These are phyloP conservation scores for Platysternon megacephalum DNA, from an alignment of 2,113 vertebrate genomes.

Conservation along the genomic window DNA sequence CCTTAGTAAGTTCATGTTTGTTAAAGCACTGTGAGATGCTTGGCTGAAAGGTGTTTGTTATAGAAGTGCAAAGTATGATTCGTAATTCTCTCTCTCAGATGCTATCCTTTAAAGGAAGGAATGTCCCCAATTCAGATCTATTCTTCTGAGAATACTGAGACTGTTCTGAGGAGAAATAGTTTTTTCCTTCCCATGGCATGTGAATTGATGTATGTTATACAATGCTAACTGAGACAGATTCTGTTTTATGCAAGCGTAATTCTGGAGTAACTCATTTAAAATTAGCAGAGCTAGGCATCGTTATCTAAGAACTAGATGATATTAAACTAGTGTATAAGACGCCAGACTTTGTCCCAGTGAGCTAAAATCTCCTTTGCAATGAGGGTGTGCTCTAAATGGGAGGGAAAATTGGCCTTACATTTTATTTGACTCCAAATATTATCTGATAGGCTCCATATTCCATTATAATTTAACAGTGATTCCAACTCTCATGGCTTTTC, in stretches of 20 bases:
- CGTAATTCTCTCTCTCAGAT: background rate
- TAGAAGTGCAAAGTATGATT: background rate
- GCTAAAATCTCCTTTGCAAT: background rate
- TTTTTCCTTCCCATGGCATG: background rate
- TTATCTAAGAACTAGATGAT: conserved; percentile 5
- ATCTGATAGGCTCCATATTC: conserved; percentile 39
- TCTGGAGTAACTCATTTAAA: background rate
- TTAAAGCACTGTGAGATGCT: background rate
- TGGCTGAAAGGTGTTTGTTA: background rate
- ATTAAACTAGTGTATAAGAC: background rate
- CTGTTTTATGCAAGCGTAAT: background rate
- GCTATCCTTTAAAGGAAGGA: background rate
- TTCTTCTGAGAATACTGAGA: background rate
- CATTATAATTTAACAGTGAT: conserved; percentile 42
- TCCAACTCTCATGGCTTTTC: conserved; percentile 18
- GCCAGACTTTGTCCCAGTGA: background rate
- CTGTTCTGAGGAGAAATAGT: background rate
- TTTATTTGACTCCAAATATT: conserved; percentile 44
- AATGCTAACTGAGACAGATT: background rate
- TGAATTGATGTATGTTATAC: background rate
- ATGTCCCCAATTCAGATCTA: background rate
- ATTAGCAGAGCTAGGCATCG: background rate
- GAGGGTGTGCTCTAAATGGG: background rate
- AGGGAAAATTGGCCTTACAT: background rate
- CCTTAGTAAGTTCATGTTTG: background rate